Conservation (phyloP, 2,113 vertebrate species). For the Mus pahari region DNA sequence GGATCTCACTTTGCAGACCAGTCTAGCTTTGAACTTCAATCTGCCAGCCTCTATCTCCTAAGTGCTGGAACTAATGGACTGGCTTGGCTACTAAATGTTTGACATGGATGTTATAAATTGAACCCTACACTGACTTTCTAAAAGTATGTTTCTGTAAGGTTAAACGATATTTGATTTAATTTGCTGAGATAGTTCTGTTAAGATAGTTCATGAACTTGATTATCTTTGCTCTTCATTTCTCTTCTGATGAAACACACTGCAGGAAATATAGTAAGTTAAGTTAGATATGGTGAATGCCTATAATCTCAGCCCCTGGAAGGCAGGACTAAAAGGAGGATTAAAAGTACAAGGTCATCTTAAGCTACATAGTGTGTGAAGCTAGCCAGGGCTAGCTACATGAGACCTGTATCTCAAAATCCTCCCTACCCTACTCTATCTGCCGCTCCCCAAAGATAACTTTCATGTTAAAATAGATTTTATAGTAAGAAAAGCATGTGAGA, state of each 20-base stretch:
- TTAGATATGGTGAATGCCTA: background rate
- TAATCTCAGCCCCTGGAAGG: background rate
- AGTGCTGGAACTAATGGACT: background rate
- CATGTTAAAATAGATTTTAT: background rate
- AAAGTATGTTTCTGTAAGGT: slow-evolving; percentile 34
- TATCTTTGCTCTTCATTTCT: slow-evolving; percentile 3
- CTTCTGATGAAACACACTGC: background rate
- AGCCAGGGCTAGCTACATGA: background rate
- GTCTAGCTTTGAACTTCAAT: background rate
- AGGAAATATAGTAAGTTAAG: background rate
- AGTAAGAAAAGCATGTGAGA: background rate
- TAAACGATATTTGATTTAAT: slow-evolving; percentile 35
- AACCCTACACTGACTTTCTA: background rate
- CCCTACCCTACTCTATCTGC: background rate
- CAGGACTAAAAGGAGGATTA: background rate
- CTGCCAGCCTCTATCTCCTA: background rate
- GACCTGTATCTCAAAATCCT: background rate
- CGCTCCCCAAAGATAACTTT: background rate
- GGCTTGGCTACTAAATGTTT: background rate
- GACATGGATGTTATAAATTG: background rate
- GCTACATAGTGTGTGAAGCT: background rate
- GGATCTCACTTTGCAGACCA: background rate
- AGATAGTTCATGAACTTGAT: background rate
- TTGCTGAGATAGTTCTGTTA: slow-evolving; percentile 2
- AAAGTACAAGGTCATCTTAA: background rate